phyloP scores from a whole-genome alignment of 2,113 vertebrate species.

The Uria aalge region DNA sequence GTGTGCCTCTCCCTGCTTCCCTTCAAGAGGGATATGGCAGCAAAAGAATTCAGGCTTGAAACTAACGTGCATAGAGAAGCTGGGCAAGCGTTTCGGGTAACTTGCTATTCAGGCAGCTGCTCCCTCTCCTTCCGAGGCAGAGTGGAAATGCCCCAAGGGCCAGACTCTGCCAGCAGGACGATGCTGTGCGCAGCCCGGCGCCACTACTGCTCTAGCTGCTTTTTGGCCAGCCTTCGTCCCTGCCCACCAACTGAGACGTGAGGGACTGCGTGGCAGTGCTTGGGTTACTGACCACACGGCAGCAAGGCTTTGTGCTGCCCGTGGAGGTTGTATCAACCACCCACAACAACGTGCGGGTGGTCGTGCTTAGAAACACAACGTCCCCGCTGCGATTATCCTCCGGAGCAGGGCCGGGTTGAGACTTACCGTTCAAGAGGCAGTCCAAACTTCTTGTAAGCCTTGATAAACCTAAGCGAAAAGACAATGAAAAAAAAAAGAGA shows the following conservation, averaged over 20 bases:
- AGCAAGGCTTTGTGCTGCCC: neutral
- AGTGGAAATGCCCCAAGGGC: neutral
- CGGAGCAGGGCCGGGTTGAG: neutral
- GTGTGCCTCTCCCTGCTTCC: fast-evolving
- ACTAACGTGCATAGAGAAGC: neutral
- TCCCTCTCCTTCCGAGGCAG: neutral
- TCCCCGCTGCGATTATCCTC: neutral
- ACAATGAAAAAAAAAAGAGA: fast-evolving
- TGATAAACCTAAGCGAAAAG: slow-evolving; percentile 87
- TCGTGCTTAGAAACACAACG: neutral
- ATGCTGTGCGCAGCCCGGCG: neutral
- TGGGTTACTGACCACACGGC: neutral
- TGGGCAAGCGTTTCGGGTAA: neutral
- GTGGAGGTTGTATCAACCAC: neutral
- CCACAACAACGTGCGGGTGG: neutral
- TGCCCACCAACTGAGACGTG: neutral
- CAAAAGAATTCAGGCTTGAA: neutral
- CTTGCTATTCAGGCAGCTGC: neutral
- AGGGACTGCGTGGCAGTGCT: neutral
- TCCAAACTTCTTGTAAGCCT: slow-evolving; percentile 98
- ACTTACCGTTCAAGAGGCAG: slow-evolving; percentile 93
- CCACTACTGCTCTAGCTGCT: neutral
- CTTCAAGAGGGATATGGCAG: neutral
- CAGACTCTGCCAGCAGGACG: neutral
- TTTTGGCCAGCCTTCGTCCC: neutral